Conservation (phyloP, 2,888 invertebrate genomes). For the Volucella bombylans region DNA sequence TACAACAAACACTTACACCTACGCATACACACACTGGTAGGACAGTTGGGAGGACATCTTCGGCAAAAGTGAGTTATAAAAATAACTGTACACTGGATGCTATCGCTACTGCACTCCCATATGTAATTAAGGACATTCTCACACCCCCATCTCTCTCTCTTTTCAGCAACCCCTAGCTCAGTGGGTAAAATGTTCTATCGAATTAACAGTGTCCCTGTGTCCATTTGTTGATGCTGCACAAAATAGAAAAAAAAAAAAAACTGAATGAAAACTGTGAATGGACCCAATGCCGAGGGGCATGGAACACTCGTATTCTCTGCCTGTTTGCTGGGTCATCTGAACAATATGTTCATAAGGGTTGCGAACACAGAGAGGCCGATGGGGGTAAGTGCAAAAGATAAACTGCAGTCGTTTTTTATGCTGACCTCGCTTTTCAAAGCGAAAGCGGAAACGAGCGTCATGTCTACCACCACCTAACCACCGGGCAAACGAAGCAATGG, state of each 20-base stretch:
- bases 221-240: not conserved
- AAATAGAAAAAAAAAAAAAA: not conserved
- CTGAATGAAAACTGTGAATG: too few relatives aligned
- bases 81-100: not conserved
- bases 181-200: constrained; percentile 6
- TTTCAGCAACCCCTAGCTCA: not conserved
- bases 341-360: too few relatives aligned
- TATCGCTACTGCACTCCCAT: not conserved
- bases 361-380: too few relatives aligned
- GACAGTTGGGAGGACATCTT: not conserved
- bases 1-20: constrained; percentile 1
- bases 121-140: not conserved
- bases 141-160: not conserved
- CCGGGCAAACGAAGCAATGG: constrained; percentile 8
- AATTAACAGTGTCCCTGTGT: constrained; percentile 20
- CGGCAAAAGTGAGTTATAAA: constrained; percentile 12
- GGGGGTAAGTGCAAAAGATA: too few relatives aligned
- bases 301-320: too few relatives aligned
- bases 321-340: too few relatives aligned
- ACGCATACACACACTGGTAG: too few relatives aligned
- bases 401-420: too few relatives aligned
- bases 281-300: not conserved
- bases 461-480: not conserved
- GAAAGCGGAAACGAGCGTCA: not conserved
- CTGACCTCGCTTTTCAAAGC: not conserved